phyloP scores from a whole-genome alignment of 2,113 vertebrate genomes.

The Clarias magur region DNA sequence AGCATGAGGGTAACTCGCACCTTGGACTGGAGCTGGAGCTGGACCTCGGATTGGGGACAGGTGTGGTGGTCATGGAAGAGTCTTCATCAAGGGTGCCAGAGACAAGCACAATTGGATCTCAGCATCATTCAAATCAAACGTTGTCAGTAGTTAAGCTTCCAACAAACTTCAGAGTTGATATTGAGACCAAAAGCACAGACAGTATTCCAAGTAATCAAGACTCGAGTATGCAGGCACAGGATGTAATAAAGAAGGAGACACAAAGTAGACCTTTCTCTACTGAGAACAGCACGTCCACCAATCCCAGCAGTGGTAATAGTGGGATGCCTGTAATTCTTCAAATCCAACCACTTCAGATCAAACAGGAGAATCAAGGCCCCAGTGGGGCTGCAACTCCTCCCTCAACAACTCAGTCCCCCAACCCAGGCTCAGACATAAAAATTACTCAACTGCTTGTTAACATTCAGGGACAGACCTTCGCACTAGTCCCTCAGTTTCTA shows the following conservation, averaged over 20 bases:
- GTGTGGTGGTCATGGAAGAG: constrained; percentile 72
- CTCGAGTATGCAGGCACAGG: constrained; percentile 38
- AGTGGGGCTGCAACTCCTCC: constrained; percentile 29
- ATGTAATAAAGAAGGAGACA: constrained; percentile 58
- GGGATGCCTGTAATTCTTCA: constrained; percentile 81
- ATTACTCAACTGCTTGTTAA: constrained; percentile 88
- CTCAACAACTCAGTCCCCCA: constrained; percentile 57
- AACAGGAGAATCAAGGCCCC: constrained; percentile 73
- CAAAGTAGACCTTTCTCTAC: constrained; percentile 61
- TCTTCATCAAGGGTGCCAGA: constrained; percentile 53
- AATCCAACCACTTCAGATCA: constrained; percentile 86
- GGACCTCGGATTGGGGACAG: constrained; percentile 73
- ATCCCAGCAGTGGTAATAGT: constrained; percentile 34
- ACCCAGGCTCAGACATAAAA: constrained; percentile 78
- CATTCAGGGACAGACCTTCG: constrained; percentile 93
- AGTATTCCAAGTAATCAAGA: constrained; percentile 31
- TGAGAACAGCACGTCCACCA: constrained; percentile 53
- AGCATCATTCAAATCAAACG: constrained; percentile 73
- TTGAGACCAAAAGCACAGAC: constrained; percentile 69
- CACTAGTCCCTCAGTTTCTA: constrained; percentile 87
- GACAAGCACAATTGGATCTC: constrained; percentile 47
- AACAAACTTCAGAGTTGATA: constrained; percentile 57
- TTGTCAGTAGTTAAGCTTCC: constrained; percentile 55
- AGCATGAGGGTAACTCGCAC: constrained; percentile 67
- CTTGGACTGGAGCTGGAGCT: constrained; percentile 69